Conservation (phyloP, 1,140 invertebrate species). For the Drosophila subobscura region DNA sequence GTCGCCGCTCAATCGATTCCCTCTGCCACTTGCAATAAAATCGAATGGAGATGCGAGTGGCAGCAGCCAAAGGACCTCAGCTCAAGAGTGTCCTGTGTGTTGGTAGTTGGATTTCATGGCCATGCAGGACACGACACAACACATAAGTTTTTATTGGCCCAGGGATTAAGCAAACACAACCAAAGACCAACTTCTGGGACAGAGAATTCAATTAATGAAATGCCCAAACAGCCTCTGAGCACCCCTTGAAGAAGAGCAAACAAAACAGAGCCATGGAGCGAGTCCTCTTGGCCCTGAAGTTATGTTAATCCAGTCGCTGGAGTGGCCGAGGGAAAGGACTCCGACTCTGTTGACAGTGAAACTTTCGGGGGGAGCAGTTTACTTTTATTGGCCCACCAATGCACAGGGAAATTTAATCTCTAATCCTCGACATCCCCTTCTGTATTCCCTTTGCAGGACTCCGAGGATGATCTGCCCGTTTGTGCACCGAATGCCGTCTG, state of each 20-base stretch:
- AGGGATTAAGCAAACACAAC: slow-evolving; percentile 30
- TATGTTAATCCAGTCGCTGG: slow-evolving; percentile 54
- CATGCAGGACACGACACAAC: slow-evolving; percentile 25
- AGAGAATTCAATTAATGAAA: slow-evolving; percentile 69
- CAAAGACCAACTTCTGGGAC: slow-evolving; percentile 30
- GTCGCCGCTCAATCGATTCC: slow-evolving; percentile 1
- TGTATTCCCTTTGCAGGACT: slow-evolving; percentile 85
- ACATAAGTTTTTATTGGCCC: slow-evolving; percentile 69
- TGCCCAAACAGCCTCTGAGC: slow-evolving; percentile 17
- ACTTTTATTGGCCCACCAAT: no score
- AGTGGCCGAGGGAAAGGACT: not conserved
- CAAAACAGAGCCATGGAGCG: slow-evolving; percentile 12
- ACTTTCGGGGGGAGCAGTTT: no score
- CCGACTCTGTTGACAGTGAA: no score
- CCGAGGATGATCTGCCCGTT: slow-evolving; percentile 91
- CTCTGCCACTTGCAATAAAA: slow-evolving; percentile 70
- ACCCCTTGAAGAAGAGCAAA: slow-evolving; percentile 11
- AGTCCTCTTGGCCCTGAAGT: slow-evolving; percentile 17
- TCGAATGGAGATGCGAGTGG: slow-evolving; percentile 53
- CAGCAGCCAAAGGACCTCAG: slow-evolving; percentile 24
- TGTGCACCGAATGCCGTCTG: slow-evolving; percentile 92
- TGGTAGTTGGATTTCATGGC: slow-evolving; percentile 74
- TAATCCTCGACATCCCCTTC: not conserved
- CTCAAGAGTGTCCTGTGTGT: slow-evolving; percentile 33
- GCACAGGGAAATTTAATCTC: no score